Evolutionary conservation across 1,140 invertebrate genomes (phyloP).

Genomic region (Camponotus pennsylvanicus): DNA sequence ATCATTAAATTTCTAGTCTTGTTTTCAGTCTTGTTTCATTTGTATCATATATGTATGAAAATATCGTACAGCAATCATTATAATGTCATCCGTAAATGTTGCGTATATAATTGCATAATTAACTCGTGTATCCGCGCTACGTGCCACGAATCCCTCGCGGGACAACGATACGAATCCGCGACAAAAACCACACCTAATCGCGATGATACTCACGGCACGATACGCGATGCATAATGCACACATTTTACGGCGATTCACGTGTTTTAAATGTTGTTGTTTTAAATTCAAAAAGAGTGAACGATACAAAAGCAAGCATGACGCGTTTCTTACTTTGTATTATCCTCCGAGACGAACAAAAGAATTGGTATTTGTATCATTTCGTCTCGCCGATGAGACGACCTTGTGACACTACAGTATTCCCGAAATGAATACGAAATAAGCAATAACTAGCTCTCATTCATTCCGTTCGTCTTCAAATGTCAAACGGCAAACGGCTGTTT

Average conservation of each 20-base stretch:
- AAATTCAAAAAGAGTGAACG: not conserved
- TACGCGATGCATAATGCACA: slow-evolving; percentile 17
- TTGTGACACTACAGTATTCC: not conserved
- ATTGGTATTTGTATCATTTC: not conserved
- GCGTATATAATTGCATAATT: slow-evolving; percentile 37
- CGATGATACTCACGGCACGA: not conserved
- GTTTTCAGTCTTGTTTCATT: not conserved
- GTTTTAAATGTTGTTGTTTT: not conserved
- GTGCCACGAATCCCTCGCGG: not conserved
- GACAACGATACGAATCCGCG: not conserved
- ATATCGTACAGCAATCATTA: not conserved
- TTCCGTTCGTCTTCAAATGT: not conserved
- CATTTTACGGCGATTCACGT: not conserved
- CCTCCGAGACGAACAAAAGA: not conserved
- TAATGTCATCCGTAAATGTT: not conserved
- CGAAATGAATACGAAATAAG: not conserved
- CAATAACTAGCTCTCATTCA: too few relatives aligned
- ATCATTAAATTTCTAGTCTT: not conserved
- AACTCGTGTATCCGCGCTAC: not conserved
- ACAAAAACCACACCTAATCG: slow-evolving; percentile 8
- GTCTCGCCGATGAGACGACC: not conserved
- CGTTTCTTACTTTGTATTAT: not conserved
- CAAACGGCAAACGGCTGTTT: not conserved
- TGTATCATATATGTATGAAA: not conserved
- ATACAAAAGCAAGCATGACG: not conserved